phyloP scores from a whole-genome alignment of 2,888 invertebrate genomes.

The Sycophila texana region DNA sequence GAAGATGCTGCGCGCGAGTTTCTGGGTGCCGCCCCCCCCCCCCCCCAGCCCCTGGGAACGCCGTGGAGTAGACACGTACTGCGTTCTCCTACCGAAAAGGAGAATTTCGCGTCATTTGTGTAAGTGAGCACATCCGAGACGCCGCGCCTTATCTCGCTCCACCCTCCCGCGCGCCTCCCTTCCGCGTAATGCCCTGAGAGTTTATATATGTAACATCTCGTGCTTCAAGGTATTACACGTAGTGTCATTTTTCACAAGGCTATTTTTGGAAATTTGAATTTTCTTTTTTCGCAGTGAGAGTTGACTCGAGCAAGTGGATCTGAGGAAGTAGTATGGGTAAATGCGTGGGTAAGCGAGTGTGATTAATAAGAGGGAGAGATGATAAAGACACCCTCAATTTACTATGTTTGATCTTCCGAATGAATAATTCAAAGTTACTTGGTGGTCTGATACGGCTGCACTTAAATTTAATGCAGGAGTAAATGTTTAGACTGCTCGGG shows the following conservation, averaged over 20 bases:
- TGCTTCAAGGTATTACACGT: too few species aligned
- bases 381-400: too few species aligned
- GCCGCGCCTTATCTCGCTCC: not conserved
- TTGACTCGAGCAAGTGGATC: not conserved
- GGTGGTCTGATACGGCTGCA: too few species aligned
- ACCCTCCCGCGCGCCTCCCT: not conserved
- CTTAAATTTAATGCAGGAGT: too few species aligned
- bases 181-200: not conserved
- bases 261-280: too few species aligned
- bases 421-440: too few species aligned
- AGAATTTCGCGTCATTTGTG: conserved; percentile 43
- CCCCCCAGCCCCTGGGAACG: not conserved
- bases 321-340: not conserved
- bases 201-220: too few species aligned
- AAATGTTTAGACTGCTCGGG: too few species aligned
- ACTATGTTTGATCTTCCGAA: too few species aligned
- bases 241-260: too few species aligned
- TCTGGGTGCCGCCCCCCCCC: conserved; percentile 14
- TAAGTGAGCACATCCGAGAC: conserved; percentile 28
- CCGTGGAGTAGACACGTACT: conserved; percentile 2
- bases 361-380: too few species aligned
- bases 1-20: conserved; percentile 3
- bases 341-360: not conserved
- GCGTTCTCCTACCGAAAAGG: not conserved
- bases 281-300: not conserved